Percentiles rank a stretch among this genome's conserved stretches.
Conservation (phyloP, 2,113 vertebrate species). For the Vulpes vulpes region DNA sequence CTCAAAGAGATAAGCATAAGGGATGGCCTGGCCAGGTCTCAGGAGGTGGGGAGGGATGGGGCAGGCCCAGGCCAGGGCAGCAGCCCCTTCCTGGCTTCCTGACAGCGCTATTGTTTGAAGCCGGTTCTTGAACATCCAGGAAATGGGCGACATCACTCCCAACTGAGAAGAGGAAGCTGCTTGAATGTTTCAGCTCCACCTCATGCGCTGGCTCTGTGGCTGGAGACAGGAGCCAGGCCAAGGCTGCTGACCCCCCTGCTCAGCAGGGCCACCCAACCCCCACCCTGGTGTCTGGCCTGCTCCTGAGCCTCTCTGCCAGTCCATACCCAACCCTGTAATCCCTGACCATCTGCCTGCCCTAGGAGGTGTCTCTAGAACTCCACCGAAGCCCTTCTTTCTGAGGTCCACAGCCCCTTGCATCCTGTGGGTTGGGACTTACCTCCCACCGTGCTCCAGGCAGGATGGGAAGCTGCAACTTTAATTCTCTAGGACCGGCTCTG, state of each 20-base stretch:
- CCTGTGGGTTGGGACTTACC: neutral
- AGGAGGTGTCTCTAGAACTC: neutral
- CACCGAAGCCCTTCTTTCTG: neutral
- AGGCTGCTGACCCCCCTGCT: conserved; percentile 70
- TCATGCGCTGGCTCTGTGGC: conserved; percentile 67
- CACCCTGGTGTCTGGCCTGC: neutral
- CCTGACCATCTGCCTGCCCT: neutral
- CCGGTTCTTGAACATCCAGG: conserved; percentile 83
- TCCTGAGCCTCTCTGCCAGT: neutral
- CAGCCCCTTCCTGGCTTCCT: conserved; percentile 84
- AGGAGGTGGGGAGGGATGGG: conserved; percentile 80
- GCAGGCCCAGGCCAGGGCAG: conserved; percentile 73
- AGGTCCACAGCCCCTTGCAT: neutral
- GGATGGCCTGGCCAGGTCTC: conserved; percentile 77
- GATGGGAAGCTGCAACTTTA: neutral
- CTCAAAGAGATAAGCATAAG: conserved; percentile 75
- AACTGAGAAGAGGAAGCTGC: conserved; percentile 84
- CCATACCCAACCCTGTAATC: neutral
- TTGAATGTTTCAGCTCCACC: conserved; percentile 81
- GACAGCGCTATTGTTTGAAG: conserved; percentile 83
- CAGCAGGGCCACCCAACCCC: conserved; percentile 42
- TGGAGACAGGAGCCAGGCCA: conserved; percentile 75
- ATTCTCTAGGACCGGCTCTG: neutral
- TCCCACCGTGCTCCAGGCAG: neutral
- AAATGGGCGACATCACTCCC: conserved; percentile 84